Base-by-base conservation (phyloP, 1,140 invertebrate genomes). In the Hylyphantes graminicola region DNA sequence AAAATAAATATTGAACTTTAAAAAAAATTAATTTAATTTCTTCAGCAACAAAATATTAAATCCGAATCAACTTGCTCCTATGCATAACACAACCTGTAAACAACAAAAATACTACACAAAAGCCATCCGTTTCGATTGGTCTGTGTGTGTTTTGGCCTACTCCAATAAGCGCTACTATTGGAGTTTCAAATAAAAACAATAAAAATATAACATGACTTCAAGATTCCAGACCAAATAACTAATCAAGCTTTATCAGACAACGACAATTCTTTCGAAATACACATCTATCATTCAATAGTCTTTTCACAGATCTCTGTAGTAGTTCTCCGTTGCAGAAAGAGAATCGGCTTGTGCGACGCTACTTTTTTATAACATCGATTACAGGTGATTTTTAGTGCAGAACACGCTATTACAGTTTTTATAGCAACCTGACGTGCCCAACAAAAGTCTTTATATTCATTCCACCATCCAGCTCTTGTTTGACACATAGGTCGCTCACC, bases 131-230 rank as follows among this genome's bases (percentile, higher is more conserved):
- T 21, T 51, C 21, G 51, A 48, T 50, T 63, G 48, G 74, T 76
- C 55, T 76, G 12, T 35, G 64, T 35, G 64, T 48, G 64, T 63
- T 76, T 76, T 76, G 74, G 74, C 74, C 74, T 76, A 64, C 74
- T 50, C 74, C 74, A 63, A 74, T 59, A 35, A 15, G 35, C 54
- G n/a, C 48, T 48, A 15, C 67, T 70, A 19, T 53, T 17, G 50
- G 68, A 19, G 68, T 15, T 70, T 70, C 19, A 53, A 53, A n/a
- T 53, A 53, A 53, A 70, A n/a, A 70, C 19, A 70, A 70, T 17
- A 70, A 70, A 70, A 35, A 35, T 51, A n/a, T 68, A 68, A 68
- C 65, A 70, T 19, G 19, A 70, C 68, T 70, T 70, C 54, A 35
- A 17, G 68, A 70, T 53, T 70, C 59, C 21, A 63, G 6, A 64